phyloP scores from a whole-genome alignment of 2,888 invertebrate species.

The Drosophila histrio region DNA sequence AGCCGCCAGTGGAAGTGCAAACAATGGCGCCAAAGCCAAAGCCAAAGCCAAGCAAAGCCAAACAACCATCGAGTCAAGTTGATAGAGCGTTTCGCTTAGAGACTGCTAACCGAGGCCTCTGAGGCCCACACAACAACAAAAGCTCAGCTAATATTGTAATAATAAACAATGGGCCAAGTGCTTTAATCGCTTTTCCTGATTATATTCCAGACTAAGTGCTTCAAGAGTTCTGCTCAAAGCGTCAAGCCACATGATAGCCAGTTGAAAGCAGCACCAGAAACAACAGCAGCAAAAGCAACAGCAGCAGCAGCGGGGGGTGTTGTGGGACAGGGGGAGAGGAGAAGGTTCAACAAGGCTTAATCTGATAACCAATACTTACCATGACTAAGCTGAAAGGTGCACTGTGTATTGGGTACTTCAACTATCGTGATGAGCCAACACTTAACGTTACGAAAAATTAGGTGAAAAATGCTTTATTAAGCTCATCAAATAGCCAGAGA shows the following conservation, averaged over 20 bases:
- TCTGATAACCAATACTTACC: conserved; percentile 60
- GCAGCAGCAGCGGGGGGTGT: neutral
- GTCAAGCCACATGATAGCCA: conserved; percentile 43
- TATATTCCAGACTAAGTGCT: conserved; percentile 75
- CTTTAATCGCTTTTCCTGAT: conserved; percentile 79
- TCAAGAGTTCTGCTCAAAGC: conserved; percentile 48
- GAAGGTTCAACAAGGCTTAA: conserved; percentile 36
- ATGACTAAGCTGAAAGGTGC: conserved; percentile 60
- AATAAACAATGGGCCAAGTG: conserved; percentile 79
- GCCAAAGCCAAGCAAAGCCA: conserved; percentile 38
- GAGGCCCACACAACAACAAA: conserved; percentile 53
- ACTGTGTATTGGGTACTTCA: conserved; percentile 27
- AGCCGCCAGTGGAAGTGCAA: conserved; percentile 41
- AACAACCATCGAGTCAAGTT: conserved; percentile 61
- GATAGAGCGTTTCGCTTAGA: conserved; percentile 50
- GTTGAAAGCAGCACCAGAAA: neutral
- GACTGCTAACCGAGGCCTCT: conserved; percentile 48
- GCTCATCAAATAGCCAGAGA: conserved; percentile 1
- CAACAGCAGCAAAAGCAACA: neutral
- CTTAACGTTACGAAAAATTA: conserved; percentile 30
- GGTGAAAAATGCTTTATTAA: conserved; percentile 25
- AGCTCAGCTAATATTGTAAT: conserved; percentile 80
- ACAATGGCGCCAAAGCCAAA: conserved; percentile 44
- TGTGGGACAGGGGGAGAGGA: neutral
- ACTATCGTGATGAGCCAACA: conserved; percentile 44